These are phyloP conservation scores for Melanchra persicariae DNA, from an alignment of 2,888 invertebrate species.

Conservation along the genomic window DNA sequence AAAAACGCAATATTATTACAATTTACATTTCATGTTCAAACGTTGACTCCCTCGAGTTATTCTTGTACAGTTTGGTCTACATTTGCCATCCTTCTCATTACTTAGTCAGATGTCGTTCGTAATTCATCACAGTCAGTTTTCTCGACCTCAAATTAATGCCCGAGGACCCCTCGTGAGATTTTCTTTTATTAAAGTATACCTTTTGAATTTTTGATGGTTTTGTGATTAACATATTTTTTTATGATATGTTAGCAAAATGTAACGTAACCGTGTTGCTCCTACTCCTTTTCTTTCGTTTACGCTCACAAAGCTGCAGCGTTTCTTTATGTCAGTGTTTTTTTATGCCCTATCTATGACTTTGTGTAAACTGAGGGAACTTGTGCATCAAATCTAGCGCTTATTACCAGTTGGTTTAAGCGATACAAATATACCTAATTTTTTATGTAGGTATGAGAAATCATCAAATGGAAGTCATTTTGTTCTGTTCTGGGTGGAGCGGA, in stretches of 20 bases:
- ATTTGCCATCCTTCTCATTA: conserved; percentile 57
- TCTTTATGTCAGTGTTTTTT: too few species aligned
- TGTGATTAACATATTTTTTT: conserved; percentile 11
- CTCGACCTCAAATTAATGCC: conserved; percentile 53
- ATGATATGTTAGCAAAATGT: neutral
- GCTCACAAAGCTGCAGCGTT: too few species aligned
- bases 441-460: too few species aligned
- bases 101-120: conserved; percentile 49
- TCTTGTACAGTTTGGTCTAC: conserved; percentile 34
- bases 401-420: too few species aligned
- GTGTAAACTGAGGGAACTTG: too few species aligned
- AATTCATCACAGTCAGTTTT: conserved; percentile 54
- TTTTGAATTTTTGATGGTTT: conserved; percentile 27
- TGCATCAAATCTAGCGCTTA: too few species aligned
- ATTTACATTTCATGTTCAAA: conserved; percentile 27
- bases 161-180: conserved; percentile 49
- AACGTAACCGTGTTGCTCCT: neutral
- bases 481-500: too few species aligned
- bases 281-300: too few species aligned
- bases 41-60: conserved; percentile 42
- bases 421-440: too few species aligned
- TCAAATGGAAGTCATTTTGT: too few species aligned
- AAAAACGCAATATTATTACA: neutral
- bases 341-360: too few species aligned
- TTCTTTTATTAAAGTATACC: conserved; percentile 42